Base-by-base conservation (phyloP, 1,140 invertebrate species). In the Cydia pomonella region DNA sequence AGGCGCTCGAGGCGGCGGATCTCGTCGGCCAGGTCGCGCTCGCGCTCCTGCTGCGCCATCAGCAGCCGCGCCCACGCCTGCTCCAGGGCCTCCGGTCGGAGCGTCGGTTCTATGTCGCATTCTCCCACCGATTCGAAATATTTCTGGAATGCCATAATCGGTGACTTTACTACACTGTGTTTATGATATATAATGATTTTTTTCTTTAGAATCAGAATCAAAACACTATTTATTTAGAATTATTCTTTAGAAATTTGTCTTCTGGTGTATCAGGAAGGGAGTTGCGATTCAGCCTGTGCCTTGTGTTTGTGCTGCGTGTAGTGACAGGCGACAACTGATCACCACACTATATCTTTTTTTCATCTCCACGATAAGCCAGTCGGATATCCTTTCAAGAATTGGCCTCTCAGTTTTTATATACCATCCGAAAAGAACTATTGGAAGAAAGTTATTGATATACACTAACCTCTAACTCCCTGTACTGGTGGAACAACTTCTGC, bases 1-100 rank as follows among this genome's bases (percentile, higher is more conserved):
- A 99, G 93, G 84, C 97, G 95, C 92, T 99, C 98, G 78, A 99
- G 94, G 92, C 97, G 95, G 87, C 97, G 96, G 75, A 99, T 97
- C 93, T 99, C 98, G 80, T 98, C 97, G 77, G 97, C 95, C 62
- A 99, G 95, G 13, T 97, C 96, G 47, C 96, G 95, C 84, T 99
- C 98, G 66, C 97, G 94, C 88, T 99, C 98, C 92, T 98, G 96
- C 87, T 98, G 96, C 1, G 97, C 94, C 85, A 96, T 95, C 91
- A 98, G 96, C 83, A 99, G 94, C 73, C 97, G 94, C 86, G 96
- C 96, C 98, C 98, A 99, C 77, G 96, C 96, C 84, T 97, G 96
- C 78, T 99, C 98, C 66, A 99, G 95, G 73, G 96, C 95, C 75
- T 99, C 98, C 4, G 97, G 96, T 73, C 97, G 96, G 0, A 99